Evolutionary conservation across 1,140 invertebrate genomes (phyloP), one percentile per base, ranked within the genome.

Genomic region (Drosophila cardini): DNA sequence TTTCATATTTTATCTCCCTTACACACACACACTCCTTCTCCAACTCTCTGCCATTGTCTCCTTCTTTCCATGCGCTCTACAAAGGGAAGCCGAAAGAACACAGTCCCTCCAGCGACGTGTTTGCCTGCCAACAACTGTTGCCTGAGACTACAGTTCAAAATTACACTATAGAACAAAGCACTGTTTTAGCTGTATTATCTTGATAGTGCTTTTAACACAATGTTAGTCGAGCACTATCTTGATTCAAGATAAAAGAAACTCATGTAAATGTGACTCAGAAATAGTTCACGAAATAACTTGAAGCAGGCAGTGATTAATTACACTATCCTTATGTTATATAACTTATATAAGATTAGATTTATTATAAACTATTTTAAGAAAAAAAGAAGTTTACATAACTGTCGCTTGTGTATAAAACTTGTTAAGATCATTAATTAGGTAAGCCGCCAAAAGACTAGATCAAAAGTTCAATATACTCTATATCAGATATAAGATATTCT

Each of bases 21-120:
- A 32, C 36, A 42, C 55, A 8, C 38, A 4, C 10, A n/a, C 38
- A 40, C 42, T 63, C 38, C 52, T 52, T 36, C 10, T 1, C 18
- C 45, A 18, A 36, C 34, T 45, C 11, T 36, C 50, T 42, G 13
- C 34, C 34, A n/a, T 21, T 57, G 4, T 40, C 40, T 42, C 40
- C n/a, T 16, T 16, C 11, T 52, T 6, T n/a, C 52, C n/a, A 21
- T 50, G 13, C 18, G 30, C 21, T 73, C 60, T 52, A 84, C 85
- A 87, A 87, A 87, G 80, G 71, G 83, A 87, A 87, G 84, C 84
- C 84, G 84, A 80, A 79, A 56, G 34, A 56, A 55, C 80, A 36
- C 26, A 68, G 70, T 48, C 62, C 61, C 60, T 38, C 65, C 9
- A 64, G 68, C 73, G 58, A 86, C 78, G 78, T 86, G 75, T 85